Percentiles rank a stretch among this genome's conserved stretches.
phyloP scores from a whole-genome alignment of 2,797 vertebrate species.

The Simalia tracyae region DNA sequence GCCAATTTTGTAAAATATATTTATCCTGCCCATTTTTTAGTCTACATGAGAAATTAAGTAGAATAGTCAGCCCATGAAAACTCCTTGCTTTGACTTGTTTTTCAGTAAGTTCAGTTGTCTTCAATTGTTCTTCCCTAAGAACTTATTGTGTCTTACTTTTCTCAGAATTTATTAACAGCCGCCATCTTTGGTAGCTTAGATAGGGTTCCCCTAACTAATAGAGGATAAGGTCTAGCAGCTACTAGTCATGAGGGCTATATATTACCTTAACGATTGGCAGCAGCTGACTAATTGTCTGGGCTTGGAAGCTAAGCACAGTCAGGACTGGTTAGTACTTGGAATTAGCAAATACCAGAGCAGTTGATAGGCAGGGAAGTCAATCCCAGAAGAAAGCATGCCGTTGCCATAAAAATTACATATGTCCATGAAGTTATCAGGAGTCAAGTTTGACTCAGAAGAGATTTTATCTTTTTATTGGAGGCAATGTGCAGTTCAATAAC shows the following conservation, averaged over 20 bases:
- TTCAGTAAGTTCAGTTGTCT: not conserved
- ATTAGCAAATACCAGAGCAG: not conserved
- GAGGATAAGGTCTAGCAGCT: not conserved
- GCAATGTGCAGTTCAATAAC: not conserved
- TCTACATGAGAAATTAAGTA: not conserved
- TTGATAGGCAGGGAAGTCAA: not conserved
- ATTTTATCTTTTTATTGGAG: not conserved
- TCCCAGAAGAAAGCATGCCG: not conserved
- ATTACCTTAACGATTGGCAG: not conserved
- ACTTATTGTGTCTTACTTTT: not conserved
- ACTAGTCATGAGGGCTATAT: not conserved
- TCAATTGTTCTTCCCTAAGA: not conserved
- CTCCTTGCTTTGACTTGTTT: not conserved
- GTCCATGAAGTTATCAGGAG: not conserved
- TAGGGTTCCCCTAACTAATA: not conserved
- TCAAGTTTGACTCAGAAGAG: not conserved
- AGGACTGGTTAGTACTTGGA: too few relatives aligned
- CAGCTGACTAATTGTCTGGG: too few relatives aligned
- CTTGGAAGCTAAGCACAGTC: too few relatives aligned
- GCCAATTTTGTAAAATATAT: not conserved
- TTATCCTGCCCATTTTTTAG: not conserved
- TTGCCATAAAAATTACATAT: not conserved
- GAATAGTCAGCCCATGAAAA: not conserved
- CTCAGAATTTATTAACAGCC: not conserved
- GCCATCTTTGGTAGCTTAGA: not conserved